These are phyloP conservation scores for Opisthocomus hoazin DNA, from an alignment of 2,113 vertebrate genomes.

Conservation along the genomic window DNA sequence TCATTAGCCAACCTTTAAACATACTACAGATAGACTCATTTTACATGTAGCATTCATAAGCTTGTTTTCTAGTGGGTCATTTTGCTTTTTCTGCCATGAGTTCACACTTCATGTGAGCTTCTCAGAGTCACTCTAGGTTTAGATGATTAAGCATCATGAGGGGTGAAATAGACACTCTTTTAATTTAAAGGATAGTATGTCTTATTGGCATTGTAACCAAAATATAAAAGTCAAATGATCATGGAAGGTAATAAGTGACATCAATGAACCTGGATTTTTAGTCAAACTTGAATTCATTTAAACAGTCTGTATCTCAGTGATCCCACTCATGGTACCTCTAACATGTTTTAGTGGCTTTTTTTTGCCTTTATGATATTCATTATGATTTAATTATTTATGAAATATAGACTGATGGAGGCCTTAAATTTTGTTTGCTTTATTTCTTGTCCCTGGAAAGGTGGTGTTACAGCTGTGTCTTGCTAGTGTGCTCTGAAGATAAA, in stretches of 20 bases:
- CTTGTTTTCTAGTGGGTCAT: background rate
- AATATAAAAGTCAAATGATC: background rate
- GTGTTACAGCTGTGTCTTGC: background rate
- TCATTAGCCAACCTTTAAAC: background rate
- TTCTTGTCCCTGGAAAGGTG: background rate
- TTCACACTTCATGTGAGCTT: background rate
- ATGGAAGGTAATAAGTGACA: background rate
- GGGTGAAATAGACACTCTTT: background rate
- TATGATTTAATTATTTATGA: background rate
- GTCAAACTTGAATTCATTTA: background rate
- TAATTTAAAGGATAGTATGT: background rate
- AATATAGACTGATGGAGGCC: background rate
- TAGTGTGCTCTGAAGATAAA: background rate
- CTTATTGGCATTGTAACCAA: background rate
- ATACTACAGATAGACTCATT: background rate
- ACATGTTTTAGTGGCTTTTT: background rate
- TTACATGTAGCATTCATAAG: background rate
- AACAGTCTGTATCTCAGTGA: background rate
- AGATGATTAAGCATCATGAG: background rate
- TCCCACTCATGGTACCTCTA: background rate
- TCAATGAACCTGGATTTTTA: background rate
- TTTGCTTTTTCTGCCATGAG: background rate
- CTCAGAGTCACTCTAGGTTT: background rate
- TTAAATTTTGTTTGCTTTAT: background rate
- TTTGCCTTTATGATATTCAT: background rate